Evolutionary conservation across 2,888 invertebrate species (phyloP).

Genomic region (Melanchra persicariae): DNA sequence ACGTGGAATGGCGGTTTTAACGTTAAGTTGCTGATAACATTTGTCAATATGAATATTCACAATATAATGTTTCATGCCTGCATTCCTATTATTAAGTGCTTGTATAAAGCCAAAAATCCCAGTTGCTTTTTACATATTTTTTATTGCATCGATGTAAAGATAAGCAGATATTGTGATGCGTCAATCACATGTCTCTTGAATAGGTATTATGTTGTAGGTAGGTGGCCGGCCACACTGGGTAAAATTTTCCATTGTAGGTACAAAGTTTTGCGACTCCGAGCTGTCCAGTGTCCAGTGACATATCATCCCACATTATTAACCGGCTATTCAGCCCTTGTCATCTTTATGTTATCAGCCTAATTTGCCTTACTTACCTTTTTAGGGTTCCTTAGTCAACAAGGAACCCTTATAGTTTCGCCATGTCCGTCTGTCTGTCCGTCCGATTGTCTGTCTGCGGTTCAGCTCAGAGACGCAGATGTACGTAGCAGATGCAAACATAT

Average conservation of each 20-base stretch:
- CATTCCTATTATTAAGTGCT: conserved; percentile 4
- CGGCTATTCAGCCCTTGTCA: too few species aligned
- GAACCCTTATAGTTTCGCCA: too few species aligned
- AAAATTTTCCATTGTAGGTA: too few species aligned
- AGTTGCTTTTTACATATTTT: background rate
- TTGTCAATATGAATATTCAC: conserved; percentile 21
- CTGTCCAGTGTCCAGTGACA: background rate
- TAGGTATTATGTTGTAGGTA: background rate
- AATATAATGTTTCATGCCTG: background rate
- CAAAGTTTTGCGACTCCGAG: background rate
- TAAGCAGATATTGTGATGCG: conserved; percentile 13
- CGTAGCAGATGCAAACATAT: too few species aligned
- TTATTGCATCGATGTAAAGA: conserved; percentile 12
- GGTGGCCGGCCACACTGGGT: background rate
- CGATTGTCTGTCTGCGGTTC: too few species aligned
- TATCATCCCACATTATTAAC: background rate
- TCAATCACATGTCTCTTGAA: background rate
- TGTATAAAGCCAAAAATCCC: conserved; percentile 25
- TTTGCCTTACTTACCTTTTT: too few species aligned
- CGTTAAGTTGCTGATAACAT: conserved; percentile 13
- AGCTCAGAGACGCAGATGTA: too few species aligned
- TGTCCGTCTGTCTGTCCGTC: too few species aligned
- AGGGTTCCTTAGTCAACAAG: too few species aligned
- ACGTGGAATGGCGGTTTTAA: conserved; percentile 12
- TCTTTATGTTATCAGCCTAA: too few species aligned